Percentiles rank a stretch among this genome's conserved stretches.
Evolutionary conservation across 2,797 vertebrate species (phyloP).

Genomic region (Nothura maculosa): DNA sequence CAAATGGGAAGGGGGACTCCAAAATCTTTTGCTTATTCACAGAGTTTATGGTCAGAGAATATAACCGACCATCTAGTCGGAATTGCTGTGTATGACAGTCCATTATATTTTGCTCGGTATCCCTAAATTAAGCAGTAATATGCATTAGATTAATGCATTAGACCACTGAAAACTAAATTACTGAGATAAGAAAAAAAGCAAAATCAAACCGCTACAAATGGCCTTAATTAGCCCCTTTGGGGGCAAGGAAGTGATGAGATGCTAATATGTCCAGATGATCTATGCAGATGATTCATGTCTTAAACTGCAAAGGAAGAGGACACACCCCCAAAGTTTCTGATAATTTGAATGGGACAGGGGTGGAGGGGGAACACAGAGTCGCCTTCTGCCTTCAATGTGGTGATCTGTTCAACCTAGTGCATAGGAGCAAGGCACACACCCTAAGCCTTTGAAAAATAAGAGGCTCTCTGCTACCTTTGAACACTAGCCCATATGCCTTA

Average conservation of each 20-base stretch:
- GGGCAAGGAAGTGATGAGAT: constrained; percentile 25
- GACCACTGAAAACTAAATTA: constrained; percentile 16
- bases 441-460: not conserved
- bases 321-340: constrained; percentile 37
- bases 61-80: not conserved
- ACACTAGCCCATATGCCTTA: not conserved
- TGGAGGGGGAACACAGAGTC: not conserved
- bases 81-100: not conserved
- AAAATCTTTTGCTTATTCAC: not conserved
- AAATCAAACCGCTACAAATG: constrained; percentile 48
- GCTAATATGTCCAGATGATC: constrained; percentile 15
- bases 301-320: constrained; percentile 36
- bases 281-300: constrained; percentile 51
- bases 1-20: not conserved
- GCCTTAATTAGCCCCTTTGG: constrained; percentile 35
- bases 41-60: not conserved
- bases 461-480: not conserved
- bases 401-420: not conserved
- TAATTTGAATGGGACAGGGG: not conserved
- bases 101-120: not conserved
- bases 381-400: not conserved
- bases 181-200: constrained; percentile 27
- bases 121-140: not conserved
- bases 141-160: not conserved
- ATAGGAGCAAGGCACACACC: not conserved